A percentile compares a stretch with the other conserved stretches of the same genome.
phyloP scores from a whole-genome alignment of 64 coral and sea anemone species.

The Montipora sp. region DNA sequence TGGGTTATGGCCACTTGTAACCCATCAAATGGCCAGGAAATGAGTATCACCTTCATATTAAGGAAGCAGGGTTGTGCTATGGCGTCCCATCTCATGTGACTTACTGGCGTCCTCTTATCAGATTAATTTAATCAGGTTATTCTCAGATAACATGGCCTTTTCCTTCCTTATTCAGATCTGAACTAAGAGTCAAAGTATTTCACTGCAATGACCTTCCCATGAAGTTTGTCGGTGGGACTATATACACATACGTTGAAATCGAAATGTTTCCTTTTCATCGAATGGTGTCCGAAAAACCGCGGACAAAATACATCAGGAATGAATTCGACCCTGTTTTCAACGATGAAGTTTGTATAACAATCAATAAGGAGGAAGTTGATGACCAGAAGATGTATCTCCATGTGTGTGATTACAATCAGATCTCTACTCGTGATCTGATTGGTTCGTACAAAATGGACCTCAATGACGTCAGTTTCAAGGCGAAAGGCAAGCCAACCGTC shows the following conservation, averaged over 20 bases:
- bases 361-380: conserved; percentile 80
- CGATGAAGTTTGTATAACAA: conserved; percentile 88
- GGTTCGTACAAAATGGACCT: conserved; percentile 87
- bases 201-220: conserved; percentile 81
- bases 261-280: conserved; percentile 91
- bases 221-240: conserved; percentile 78
- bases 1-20: no score
- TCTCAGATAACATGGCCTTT: not conserved
- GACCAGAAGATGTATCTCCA: conserved; percentile 95
- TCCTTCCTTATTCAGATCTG: conserved; percentile 52
- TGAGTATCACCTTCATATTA: no score
- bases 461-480: conserved; percentile 62
- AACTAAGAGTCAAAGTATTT: conserved; percentile 74
- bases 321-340: conserved; percentile 75
- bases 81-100: no score
- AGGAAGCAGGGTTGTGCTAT: no score
- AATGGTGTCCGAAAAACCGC: conserved; percentile 82
- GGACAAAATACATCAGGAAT: conserved; percentile 86
- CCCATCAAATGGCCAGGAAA: no score
- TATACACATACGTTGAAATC: conserved; percentile 87
- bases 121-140: no score
- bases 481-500: conserved; percentile 47
- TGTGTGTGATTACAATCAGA: conserved; percentile 92
- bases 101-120: no score
- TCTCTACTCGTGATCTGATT: conserved; percentile 91